A percentile compares a stretch with the other conserved stretches of the same genome.
phyloP scores from a whole-genome alignment of 2,888 invertebrate genomes.

The Hylaea fasciaria region DNA sequence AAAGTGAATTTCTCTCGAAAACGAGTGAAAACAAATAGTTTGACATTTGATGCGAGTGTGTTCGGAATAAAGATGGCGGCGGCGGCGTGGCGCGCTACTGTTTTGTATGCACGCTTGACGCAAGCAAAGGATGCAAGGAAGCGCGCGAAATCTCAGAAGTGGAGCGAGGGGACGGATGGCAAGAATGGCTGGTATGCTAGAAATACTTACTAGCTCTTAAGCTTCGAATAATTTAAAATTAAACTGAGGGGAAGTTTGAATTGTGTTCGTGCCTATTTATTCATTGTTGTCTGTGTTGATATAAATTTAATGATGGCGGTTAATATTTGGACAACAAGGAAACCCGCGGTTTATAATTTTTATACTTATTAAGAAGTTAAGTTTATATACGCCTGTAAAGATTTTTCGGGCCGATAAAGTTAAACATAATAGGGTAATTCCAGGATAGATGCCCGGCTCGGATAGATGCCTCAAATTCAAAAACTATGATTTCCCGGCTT shows the following conservation, averaged over 20 bases:
- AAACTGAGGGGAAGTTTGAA: no score
- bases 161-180: constrained; percentile 8
- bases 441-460: no score
- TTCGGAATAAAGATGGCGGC: constrained; percentile 26
- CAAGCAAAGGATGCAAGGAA: constrained; percentile 24
- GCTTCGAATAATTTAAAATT: no score
- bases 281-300: neutral
- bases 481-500: no score
- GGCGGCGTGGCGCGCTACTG: neutral
- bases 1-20: constrained; percentile 75
- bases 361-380: no score
- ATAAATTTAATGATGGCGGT: no score
- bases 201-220: neutral
- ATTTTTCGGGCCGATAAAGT: no score
- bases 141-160: constrained; percentile 30
- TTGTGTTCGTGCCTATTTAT: neutral
- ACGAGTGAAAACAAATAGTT: constrained; percentile 67
- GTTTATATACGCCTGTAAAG: no score
- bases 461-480: no score
- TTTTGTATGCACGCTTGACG: constrained; percentile 23
- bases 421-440: no score
- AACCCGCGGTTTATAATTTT: no score
- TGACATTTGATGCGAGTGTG: constrained; percentile 29
- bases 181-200: constrained; percentile 13
- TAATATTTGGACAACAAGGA: no score